Evolutionary conservation across 1,140 invertebrate genomes (phyloP), one percentile per base, ranked within the genome.

Genomic region (Bombus vancouverensis): DNA sequence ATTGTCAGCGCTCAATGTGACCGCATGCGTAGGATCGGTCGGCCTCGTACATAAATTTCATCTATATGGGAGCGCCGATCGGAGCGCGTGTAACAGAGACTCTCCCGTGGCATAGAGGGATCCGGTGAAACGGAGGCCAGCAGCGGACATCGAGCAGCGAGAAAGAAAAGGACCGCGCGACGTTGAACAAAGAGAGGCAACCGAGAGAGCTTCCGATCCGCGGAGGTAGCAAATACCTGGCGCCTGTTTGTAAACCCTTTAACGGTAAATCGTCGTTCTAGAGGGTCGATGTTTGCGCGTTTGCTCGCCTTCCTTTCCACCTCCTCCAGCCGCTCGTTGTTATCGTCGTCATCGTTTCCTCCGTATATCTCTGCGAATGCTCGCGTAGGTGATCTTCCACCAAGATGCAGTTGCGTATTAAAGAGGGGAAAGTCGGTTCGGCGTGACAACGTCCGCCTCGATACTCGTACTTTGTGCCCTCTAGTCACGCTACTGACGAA

Each of bases 1-100:
- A 95, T 95, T 95, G 94, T 95, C 94, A 94, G 93, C 89, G 93
- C 88, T 92, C 90, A 88, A 91, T 91, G 90, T 91, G 90, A 82
- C 87, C 90, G 87, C 84, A 86, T 89, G 87, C 89, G 89, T 89
- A 91, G 90, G 89, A 88, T 90, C 79, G 86, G 83, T 44, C 82
- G 84, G 86, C 68, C 72, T 68, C 88, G 84, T 91, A 92, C 89
- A 93, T 93, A 91, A 92, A 92, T 93, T 92, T 93, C 91, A 92
- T 92, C 68, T 86, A 92, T 91, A 91, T 91, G 90, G 90, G 83
- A 92, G 88, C 88, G 90, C 74, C 72, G 80, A 87, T 39, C 80
- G 72, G 84, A 59, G 81, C 76, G 79, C 81, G 87, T 70, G 76
- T 78, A 75, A 82, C 77, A 85, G 71, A 12, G 71, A 12, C 59